phyloP scores from a whole-genome alignment of 2,113 vertebrate genomes.

The Toxotes chatareus region DNA sequence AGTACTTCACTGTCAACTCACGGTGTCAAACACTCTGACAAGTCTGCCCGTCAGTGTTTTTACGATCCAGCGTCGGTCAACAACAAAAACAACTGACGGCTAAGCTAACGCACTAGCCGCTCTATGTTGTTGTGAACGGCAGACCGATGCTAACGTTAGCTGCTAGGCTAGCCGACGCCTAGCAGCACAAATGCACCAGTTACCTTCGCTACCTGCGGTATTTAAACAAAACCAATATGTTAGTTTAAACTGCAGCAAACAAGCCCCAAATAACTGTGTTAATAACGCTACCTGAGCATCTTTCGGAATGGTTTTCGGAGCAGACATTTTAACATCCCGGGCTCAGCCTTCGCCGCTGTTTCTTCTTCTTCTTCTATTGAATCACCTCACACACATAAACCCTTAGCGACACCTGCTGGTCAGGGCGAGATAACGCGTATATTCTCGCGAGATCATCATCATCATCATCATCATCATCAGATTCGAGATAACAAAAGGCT shows the following conservation, averaged over 20 bases:
- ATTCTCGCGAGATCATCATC: background rate
- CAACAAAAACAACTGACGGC: background rate
- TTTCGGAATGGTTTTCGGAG: slow-evolving; percentile 78
- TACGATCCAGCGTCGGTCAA: too few species aligned
- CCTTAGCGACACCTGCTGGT: background rate
- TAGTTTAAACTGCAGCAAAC: accelerated
- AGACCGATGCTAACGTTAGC: slow-evolving; percentile 26
- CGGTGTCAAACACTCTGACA: background rate
- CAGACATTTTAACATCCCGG: slow-evolving; percentile 67
- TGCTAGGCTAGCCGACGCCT: background rate
- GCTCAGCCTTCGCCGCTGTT: background rate
- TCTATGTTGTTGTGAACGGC: background rate
- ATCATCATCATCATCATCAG: background rate
- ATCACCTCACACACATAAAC: background rate
- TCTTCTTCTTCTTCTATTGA: slow-evolving; percentile 23
- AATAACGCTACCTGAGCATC: slow-evolving; percentile 70
- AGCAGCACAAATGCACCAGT: too few species aligned
- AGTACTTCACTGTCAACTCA: background rate
- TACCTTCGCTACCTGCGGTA: accelerated
- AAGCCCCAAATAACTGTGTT: accelerated
- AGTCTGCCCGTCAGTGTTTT: background rate
- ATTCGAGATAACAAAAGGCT: background rate
- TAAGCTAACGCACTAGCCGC: slow-evolving; percentile 25
- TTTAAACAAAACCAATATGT: accelerated
- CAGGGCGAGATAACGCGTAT: background rate